Base-by-base conservation (phyloP, 2,888 invertebrate genomes). In the Pocota personata region DNA sequence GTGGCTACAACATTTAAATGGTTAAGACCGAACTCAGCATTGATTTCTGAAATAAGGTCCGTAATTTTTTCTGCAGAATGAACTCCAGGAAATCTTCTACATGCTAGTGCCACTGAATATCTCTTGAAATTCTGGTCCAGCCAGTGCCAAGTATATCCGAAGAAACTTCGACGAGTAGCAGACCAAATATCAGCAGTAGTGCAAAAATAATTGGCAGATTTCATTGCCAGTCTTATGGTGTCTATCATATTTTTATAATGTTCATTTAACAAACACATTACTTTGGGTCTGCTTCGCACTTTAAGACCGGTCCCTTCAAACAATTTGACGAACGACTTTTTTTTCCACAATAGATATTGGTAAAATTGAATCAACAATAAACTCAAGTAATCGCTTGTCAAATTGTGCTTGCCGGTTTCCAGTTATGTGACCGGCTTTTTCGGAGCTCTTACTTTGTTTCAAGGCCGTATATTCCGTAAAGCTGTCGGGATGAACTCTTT, bases 401-500 rank as follows among this genome's bases (percentile, higher is more conserved):
- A 50, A 50, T n/a, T 24, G 16, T 8, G 16, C 24, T 50, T 50
- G 24, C 12, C n/a, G 24, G 50, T 1, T 50, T 50, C 24, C 24
- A n/a, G n/a, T n/a, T n/a, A n/a, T n/a, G n/a, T n/a, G n/a, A n/a
- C n/a, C n/a, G 21, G 27, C 21, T n/a, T 12, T 21, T 12, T 12
- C 24, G 4, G 24, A 24, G 24, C 24, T 10, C 6, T 16, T 50
- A 24, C 1, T 24, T 57, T 64, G n/a, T 27, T 71, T 72, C 30
- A 24, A 43, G 55, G 24, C 19, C 55, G 48, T 32, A 2, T 58
- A 79, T 37, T 40, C 16, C 1, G 5, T 19, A 55, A 73, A 58
- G 24, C 58, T 58, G 27, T 80, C 57, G 19, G 73, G 58, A 50
- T 79, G 73, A n/a, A 64, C 37, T 6, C 60, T 71, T 72, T 73